These are phyloP conservation scores for Pimephales promelas DNA, from an alignment of 2,113 vertebrate genomes.

Conservation along the genomic window DNA sequence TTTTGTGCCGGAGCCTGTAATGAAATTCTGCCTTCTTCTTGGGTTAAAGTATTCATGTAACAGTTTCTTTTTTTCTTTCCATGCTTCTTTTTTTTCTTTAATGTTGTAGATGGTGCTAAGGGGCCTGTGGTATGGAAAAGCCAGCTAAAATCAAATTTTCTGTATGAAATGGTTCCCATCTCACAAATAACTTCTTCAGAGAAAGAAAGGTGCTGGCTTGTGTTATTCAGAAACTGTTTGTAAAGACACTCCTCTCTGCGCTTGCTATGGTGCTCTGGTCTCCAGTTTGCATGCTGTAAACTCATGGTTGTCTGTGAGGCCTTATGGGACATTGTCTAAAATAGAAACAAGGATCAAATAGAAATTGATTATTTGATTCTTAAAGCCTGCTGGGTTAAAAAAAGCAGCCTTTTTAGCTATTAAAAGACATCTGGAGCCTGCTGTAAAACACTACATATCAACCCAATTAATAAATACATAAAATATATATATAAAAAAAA, in stretches of 20 bases:
- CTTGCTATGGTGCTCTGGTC: constrained; percentile 31
- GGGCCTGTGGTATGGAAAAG: constrained; percentile 64
- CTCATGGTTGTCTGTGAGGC: constrained; percentile 20
- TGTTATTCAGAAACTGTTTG: constrained; percentile 62
- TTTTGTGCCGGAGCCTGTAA: constrained; percentile 30
- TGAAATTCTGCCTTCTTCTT: constrained; percentile 4
- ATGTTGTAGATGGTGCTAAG: constrained; percentile 38
- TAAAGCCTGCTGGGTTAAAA: background rate
- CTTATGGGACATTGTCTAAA: background rate
- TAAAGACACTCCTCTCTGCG: constrained; percentile 50
- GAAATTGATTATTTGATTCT: background rate
- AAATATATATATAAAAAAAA: background rate
- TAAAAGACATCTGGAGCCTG: background rate
- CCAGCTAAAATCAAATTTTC: constrained; percentile 61
- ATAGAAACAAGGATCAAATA: background rate
- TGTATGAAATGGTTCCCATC: constrained; percentile 67
- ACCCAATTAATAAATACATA: background rate
- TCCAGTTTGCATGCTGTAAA: constrained; percentile 32
- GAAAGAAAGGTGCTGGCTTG: constrained; percentile 68
- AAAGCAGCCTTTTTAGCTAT: background rate
- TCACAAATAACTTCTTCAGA: constrained; percentile 73
- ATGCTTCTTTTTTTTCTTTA: constrained; percentile 33
- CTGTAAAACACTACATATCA: background rate
- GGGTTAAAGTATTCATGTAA: background rate
- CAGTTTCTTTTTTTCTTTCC: background rate